Evolutionary conservation across 2,888 invertebrate species (phyloP).

Genomic region (Leptodirus hochenwartii): DNA sequence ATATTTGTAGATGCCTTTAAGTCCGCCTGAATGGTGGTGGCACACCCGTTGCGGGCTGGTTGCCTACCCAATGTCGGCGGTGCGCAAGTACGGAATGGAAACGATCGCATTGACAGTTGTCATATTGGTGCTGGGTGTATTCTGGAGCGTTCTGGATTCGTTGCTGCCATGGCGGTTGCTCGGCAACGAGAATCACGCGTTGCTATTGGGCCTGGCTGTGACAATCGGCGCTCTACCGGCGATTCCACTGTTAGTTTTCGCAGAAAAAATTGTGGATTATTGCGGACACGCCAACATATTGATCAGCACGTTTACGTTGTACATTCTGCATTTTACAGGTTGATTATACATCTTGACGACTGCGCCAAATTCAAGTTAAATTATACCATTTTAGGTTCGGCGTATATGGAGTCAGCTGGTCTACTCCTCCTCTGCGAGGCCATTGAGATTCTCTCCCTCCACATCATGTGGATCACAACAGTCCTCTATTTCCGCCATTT

Average conservation of each 20-base stretch:
- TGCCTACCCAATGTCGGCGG: slow-evolving; percentile 62
- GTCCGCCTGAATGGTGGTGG: slow-evolving; percentile 80
- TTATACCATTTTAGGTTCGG: slow-evolving; percentile 31
- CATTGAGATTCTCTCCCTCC: slow-evolving; percentile 57
- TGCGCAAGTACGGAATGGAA: slow-evolving; percentile 57
- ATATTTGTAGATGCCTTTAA: slow-evolving; percentile 52
- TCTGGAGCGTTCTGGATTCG: slow-evolving; percentile 67
- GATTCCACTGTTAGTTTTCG: slow-evolving; percentile 52
- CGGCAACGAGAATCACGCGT: slow-evolving; percentile 32
- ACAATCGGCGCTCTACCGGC: slow-evolving; percentile 52
- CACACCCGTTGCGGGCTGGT: slow-evolving; percentile 60
- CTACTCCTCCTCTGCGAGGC: slow-evolving; percentile 52
- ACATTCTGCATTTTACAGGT: slow-evolving; percentile 59
- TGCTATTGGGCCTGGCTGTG: slow-evolving; percentile 45
- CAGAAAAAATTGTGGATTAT: slow-evolving; percentile 68
- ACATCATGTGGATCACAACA: slow-evolving; percentile 63
- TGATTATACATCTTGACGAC: too few species aligned
- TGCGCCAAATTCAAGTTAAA: too few species aligned
- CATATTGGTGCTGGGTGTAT: slow-evolving; percentile 49
- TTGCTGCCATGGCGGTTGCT: slow-evolving; percentile 52
- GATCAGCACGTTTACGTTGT: slow-evolving; percentile 64
- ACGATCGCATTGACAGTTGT: slow-evolving; percentile 50
- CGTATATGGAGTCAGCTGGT: slow-evolving; percentile 37
- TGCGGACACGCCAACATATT: slow-evolving; percentile 69
- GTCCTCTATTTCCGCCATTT: slow-evolving; percentile 67